Evolutionary conservation across 2,888 invertebrate genomes (phyloP).

Genomic region (Drosophila niveifrons): DNA sequence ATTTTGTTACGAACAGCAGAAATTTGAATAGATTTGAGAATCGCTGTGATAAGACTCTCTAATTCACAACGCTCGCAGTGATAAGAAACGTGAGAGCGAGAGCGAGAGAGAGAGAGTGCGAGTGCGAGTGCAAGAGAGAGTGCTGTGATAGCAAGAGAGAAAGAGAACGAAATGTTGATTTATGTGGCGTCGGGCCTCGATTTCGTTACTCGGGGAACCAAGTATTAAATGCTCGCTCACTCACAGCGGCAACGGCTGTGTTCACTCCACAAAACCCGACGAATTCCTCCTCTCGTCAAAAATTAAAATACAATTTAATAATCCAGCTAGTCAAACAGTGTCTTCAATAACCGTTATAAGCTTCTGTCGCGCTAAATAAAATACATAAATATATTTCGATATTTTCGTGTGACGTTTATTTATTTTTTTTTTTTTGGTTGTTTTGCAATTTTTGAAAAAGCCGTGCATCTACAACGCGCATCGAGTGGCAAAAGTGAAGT

Average conservation of each 20-base stretch:
- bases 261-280: slow-evolving; percentile 27
- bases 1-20: slow-evolving; percentile 30
- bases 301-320: neutral
- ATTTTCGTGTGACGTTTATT: neutral
- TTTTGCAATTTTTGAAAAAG: slow-evolving; percentile 9
- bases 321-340: slow-evolving; percentile 7
- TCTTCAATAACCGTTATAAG: slow-evolving; percentile 25
- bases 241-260: slow-evolving; percentile 59
- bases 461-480: slow-evolving; percentile 31
- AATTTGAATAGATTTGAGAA: slow-evolving; percentile 46
- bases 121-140: slow-evolving; percentile 2
- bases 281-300: slow-evolving; percentile 2
- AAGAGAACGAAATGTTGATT: slow-evolving; percentile 38
- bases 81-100: slow-evolving; percentile 51
- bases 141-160: slow-evolving; percentile 1
- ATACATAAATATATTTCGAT: neutral
- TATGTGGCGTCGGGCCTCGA: slow-evolving; percentile 10
- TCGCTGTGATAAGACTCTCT: slow-evolving; percentile 60
- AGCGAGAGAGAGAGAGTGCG: neutral
- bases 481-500: slow-evolving; percentile 43
- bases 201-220: slow-evolving; percentile 17
- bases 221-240: slow-evolving; percentile 46
- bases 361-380: neutral
- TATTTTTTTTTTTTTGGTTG: slow-evolving; percentile 2
- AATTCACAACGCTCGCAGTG: slow-evolving; percentile 40